These are phyloP conservation scores for Rhineura floridana DNA, from an alignment of 2,113 vertebrate species.

Conservation along the genomic window DNA sequence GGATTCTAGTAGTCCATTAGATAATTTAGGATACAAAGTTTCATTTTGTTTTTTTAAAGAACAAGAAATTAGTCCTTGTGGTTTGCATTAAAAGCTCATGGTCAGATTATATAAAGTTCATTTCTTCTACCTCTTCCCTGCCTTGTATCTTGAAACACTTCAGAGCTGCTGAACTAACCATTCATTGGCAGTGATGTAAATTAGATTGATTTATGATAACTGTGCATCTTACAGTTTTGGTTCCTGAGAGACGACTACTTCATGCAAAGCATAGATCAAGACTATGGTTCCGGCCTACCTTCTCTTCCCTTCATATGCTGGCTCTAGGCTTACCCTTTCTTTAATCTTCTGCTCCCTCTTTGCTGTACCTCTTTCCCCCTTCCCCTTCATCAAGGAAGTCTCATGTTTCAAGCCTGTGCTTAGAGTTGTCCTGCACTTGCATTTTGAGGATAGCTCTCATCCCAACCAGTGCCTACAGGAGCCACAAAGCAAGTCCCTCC, in stretches of 20 bases:
- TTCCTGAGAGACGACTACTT: neutral
- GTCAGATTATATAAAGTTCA: neutral
- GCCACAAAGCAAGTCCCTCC: neutral
- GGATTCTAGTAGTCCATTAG: neutral
- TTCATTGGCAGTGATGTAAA: too few species aligned
- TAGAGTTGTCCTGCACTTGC: neutral
- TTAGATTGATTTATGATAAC: neutral
- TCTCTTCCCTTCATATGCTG: neutral
- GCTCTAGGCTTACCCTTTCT: neutral
- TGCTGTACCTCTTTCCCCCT: neutral
- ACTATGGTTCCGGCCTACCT: neutral
- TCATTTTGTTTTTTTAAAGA: neutral
- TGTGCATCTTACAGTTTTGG: too few species aligned
- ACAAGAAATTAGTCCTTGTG: neutral
- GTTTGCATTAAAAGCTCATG: neutral
- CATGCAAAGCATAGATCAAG: too few species aligned
- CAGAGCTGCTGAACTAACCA: too few species aligned
- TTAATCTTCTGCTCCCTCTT: neutral
- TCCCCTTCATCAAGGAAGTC: neutral
- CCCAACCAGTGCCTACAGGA: neutral
- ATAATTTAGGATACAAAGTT: neutral
- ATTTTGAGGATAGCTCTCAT: neutral
- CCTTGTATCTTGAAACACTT: too few species aligned
- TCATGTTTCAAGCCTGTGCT: neutral
- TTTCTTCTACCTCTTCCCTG: neutral